A percentile compares a stretch with the other conserved stretches of the same genome.
Conservation (phyloP, 30 jellyfish, hydroid and myxozoan species). For the Rhopilema esculentum region DNA sequence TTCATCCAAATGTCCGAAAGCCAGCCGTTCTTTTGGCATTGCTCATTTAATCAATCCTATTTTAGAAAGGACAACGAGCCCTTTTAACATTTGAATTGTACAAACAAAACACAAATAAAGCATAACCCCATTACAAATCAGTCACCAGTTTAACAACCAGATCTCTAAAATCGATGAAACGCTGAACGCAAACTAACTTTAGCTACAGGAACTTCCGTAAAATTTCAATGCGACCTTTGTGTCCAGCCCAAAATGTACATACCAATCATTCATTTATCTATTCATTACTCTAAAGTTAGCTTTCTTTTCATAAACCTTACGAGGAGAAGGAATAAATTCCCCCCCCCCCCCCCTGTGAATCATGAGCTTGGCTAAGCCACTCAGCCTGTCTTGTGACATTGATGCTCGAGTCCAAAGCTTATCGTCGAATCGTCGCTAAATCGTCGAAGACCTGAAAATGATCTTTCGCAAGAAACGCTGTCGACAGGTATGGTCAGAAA, state of each 20-base stretch:
- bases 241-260: slow-evolving; percentile 36
- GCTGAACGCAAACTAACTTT: slow-evolving; percentile 41
- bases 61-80: slow-evolving; percentile 32
- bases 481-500: slow-evolving; percentile 28
- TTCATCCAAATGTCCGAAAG: slow-evolving; percentile 44
- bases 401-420: slow-evolving; percentile 48
- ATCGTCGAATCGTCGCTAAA: too few relatives aligned
- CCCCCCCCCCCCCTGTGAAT: slow-evolving; percentile 47
- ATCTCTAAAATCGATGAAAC: not conserved
- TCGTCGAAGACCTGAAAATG: slow-evolving; percentile 47
- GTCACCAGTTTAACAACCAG: slow-evolving; percentile 25
- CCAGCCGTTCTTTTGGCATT: slow-evolving; percentile 44
- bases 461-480: slow-evolving; percentile 48
- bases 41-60: slow-evolving; percentile 41
- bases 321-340: slow-evolving; percentile 48
- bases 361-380: slow-evolving; percentile 56
- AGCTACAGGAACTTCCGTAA: not conserved
- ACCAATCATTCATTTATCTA: slow-evolving; percentile 13
- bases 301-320: slow-evolving; percentile 45
- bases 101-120: slow-evolving; percentile 32
- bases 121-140: slow-evolving; percentile 33
- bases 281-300: slow-evolving; percentile 42
- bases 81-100: slow-evolving; percentile 27
- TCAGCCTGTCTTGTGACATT: slow-evolving; percentile 46
- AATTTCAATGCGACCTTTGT: slow-evolving; percentile 15